Evolutionary conservation across 2,888 invertebrate species (phyloP).

Genomic region (Lymantria dispar): DNA sequence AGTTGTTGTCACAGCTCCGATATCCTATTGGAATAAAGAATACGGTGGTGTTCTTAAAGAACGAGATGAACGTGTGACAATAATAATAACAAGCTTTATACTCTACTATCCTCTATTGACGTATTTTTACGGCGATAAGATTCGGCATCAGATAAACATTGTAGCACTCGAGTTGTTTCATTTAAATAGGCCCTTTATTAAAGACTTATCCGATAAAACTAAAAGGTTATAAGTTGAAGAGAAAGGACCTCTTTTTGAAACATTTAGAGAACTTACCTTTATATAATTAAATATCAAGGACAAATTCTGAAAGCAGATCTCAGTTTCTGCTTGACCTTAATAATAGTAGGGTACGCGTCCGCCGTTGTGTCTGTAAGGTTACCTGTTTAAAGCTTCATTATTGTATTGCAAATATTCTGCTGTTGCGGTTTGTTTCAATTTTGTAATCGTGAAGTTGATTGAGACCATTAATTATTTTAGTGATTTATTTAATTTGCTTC

Average conservation of each 20-base stretch:
- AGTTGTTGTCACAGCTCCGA: too few relatives aligned
- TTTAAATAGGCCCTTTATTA: too few relatives aligned
- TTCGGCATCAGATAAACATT: too few relatives aligned
- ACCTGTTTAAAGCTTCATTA: background rate
- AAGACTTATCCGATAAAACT: too few relatives aligned
- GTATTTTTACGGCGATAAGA: too few relatives aligned
- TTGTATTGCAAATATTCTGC: background rate
- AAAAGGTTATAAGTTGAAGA: too few relatives aligned
- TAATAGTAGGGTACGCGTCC: constrained; percentile 19
- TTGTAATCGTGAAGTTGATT: background rate
- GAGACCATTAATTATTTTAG: constrained; percentile 5
- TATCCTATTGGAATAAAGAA: too few relatives aligned
- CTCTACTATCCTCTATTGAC: too few relatives aligned
- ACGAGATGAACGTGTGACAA: too few relatives aligned
- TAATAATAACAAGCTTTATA: too few relatives aligned
- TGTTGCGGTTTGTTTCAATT: constrained; percentile 4
- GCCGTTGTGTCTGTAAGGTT: constrained; percentile 2
- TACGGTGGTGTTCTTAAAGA: too few relatives aligned
- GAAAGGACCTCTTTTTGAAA: background rate
- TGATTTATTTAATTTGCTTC: constrained; percentile 5
- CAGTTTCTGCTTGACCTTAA: constrained; percentile 46
- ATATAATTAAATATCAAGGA: constrained; percentile 50
- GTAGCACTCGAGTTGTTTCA: too few relatives aligned
- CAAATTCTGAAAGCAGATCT: constrained; percentile 45
- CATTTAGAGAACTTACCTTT: constrained; percentile 32